These are phyloP conservation scores for Cervus canadensis DNA, from an alignment of 2,113 vertebrate species.

Conservation along the genomic window DNA sequence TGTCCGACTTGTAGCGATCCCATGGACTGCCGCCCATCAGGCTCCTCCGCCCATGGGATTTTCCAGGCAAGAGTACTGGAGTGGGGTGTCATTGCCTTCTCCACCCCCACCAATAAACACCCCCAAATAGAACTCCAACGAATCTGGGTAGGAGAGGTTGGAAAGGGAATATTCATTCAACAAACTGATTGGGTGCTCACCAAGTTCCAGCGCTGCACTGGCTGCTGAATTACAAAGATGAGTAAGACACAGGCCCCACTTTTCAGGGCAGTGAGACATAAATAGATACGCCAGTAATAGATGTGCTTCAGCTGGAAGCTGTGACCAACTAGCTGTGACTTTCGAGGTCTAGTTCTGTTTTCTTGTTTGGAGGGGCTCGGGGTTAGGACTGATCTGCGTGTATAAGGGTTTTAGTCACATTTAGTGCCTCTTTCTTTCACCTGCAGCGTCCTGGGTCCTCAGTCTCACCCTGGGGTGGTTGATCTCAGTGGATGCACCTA, in stretches of 20 bases:
- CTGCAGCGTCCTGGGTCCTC: neutral
- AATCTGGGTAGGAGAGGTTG: neutral
- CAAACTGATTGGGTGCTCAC: neutral
- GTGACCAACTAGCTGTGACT: neutral
- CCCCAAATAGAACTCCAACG: neutral
- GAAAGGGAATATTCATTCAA: neutral
- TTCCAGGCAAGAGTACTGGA: no score
- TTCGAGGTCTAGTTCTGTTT: neutral
- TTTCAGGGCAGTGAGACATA: neutral
- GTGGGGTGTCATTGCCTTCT: no score
- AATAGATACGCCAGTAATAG: neutral
- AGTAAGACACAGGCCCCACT: neutral
- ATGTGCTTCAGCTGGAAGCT: neutral
- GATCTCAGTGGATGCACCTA: neutral
- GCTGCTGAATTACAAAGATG: neutral
- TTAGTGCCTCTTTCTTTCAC: neutral
- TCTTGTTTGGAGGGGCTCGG: neutral
- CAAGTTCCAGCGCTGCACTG: rapidly evolving
- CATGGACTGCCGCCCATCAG: no score
- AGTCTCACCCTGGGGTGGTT: neutral
- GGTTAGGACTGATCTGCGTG: neutral
- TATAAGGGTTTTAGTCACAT: neutral
- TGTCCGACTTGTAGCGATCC: no score
- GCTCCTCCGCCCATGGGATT: no score
- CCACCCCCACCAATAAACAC: neutral